Conservation (phyloP, 2,888 invertebrate species). For the Drosophila setosimentum region DNA sequence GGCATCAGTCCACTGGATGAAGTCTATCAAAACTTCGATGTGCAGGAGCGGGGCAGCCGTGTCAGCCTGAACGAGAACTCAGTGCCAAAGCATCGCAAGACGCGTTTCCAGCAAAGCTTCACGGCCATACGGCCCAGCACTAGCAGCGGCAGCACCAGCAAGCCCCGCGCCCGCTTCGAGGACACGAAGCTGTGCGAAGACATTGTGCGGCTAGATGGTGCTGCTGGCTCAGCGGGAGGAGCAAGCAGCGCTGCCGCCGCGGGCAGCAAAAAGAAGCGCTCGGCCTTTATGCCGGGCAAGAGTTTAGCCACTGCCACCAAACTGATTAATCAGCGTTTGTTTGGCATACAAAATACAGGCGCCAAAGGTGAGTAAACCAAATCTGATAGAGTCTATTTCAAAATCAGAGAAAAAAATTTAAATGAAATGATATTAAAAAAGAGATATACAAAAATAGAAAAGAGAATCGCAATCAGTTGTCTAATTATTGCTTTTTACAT, state of each 20-base stretch:
- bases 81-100: conserved; percentile 93
- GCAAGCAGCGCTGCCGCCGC: conserved; percentile 53
- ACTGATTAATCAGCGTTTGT: conserved; percentile 90
- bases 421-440: background rate
- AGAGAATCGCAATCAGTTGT: too few species aligned
- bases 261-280: conserved; percentile 83
- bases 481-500: conserved; percentile 24
- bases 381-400: background rate
- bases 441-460: background rate
- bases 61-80: conserved; percentile 89
- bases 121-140: conserved; percentile 86
- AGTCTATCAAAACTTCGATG: conserved; percentile 86
- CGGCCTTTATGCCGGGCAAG: conserved; percentile 88
- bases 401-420: background rate
- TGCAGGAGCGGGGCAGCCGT: conserved; percentile 86
- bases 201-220: conserved; percentile 83
- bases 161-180: conserved; percentile 84
- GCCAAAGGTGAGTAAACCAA: conserved; percentile 80
- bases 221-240: conserved; percentile 24
- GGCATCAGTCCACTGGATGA: conserved; percentile 88
- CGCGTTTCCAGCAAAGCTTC: conserved; percentile 92
- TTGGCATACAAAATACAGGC: conserved; percentile 87
- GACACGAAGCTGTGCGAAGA: conserved; percentile 87
- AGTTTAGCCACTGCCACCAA: conserved; percentile 90
- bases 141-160: conserved; percentile 84